Base-by-base conservation (phyloP, 2,888 invertebrate species). In the Cryptus armator region DNA sequence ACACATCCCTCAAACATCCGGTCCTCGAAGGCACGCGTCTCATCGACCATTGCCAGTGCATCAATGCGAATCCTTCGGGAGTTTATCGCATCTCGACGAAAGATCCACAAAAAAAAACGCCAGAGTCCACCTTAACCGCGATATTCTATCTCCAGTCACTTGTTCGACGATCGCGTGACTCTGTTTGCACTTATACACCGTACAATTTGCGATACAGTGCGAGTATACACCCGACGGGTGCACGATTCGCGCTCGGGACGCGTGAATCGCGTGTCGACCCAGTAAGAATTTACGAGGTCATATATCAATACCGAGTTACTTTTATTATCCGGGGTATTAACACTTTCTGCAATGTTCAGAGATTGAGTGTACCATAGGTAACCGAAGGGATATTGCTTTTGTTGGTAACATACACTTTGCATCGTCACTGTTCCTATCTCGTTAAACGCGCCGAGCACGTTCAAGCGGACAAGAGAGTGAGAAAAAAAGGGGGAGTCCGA, bases 261-360 rank as follows among this genome's bases (percentile, higher is more conserved):
- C 70, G 81, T 70, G 66, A 82, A 82, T 88, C 89, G 86, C 87
- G 87, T 86, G 86, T 80, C 81, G 81, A 77, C 48, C 84, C 75
- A 80, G 86, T 86, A 82, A 85, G 80, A 68, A 68, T 87, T 89
- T 85, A 87, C 83, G 87, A 86, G 85, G 71, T 74, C 81, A 68
- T 87, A 86, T 85, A 86, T 89, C 86, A 87, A 86, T 84, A 81
- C 75, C 71, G 64, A 86, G 80, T 87, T 87, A 87, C 83, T 84
- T 88, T 86, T 87, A 87, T 87, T 86, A 87, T 87, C 86, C 79
- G 78, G 68, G 68, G 74, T 86, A 88, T 89, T 89, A 89, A 89
- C 87, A 85, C 85, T 81, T 78, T 83, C 78, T 72, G 71, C 64
- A 53, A 62, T 72, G 72, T 44, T 9, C 53, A 66, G 72, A 56